Percentiles rank a stretch among this genome's conserved stretches.
Conservation (phyloP, 2,797 vertebrate genomes). For the Myotis findleyi region DNA sequence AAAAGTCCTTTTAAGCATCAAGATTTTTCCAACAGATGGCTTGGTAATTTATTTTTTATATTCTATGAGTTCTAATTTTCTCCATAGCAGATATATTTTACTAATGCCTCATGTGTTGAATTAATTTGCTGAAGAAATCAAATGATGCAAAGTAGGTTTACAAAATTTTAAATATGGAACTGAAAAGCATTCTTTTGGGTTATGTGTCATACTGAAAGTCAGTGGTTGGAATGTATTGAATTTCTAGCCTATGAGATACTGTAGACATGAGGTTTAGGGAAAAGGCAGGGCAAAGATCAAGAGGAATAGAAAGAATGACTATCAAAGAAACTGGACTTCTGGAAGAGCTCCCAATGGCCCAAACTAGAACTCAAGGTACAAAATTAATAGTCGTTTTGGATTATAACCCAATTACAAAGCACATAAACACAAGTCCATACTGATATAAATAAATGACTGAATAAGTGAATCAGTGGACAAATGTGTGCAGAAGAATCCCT, state of each 20-base stretch:
- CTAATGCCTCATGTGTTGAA: constrained; percentile 59
- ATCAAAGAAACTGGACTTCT: not conserved
- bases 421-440: not conserved
- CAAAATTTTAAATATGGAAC: not conserved
- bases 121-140: constrained; percentile 56
- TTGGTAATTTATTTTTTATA: constrained; percentile 69
- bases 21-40: constrained; percentile 74
- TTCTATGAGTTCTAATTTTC: constrained; percentile 54
- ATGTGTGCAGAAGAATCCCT: not conserved
- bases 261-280: not conserved
- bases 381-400: not conserved
- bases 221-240: not conserved
- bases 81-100: constrained; percentile 58
- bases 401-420: not conserved
- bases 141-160: constrained; percentile 53
- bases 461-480: not conserved
- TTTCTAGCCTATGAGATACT: not conserved
- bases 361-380: not conserved
- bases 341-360: not conserved
- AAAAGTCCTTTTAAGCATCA: constrained; percentile 56
- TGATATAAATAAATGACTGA: not conserved
- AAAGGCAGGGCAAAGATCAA: not conserved
- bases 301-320: not conserved
- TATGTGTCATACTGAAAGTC: not conserved
- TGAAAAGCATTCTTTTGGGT: not conserved